Base-by-base conservation (phyloP, 2,797 vertebrate genomes). In the Platyrinchus mystaceus region DNA sequence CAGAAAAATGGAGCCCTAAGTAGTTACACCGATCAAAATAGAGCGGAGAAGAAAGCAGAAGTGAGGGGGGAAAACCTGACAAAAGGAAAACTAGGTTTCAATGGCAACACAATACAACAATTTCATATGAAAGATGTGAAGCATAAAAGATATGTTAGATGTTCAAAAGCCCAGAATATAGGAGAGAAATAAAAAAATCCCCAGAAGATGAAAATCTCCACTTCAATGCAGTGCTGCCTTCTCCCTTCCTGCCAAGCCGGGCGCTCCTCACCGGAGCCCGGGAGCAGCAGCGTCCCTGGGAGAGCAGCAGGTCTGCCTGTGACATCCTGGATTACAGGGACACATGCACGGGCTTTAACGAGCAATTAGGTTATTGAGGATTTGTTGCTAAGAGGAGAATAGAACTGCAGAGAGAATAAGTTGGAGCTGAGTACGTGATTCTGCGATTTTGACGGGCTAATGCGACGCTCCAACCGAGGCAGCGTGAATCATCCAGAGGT, bases 81-180 rank as follows among this genome's bases (percentile, higher is more conserved):
- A 97, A 97, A 98, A 97, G 93, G 93, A 96, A 97, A 97, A 95
- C 22, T 34, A 71, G 86, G 96, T 95, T 97, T 97, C 84, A 37
- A 86, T 58, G 92, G 96, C 96, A 96, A 97, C 97, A 97, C 97
- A 98, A 98, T 97, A 96, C 97, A 97, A 97, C 97, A 97, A 97
- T 97, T 96, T 96, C 58, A 43, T 83, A 66, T 30, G 75, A 77
- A 90, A 97, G 97, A 97, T 94, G 91, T 96, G 96, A 98, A 64
- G 89, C 96, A 95, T 97, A 75, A 98, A 97, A 97, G 96, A 52
- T 43, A 77, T 20, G 91, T 97, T 96, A 97, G 98, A 98, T 97
- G 97, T 98, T 98, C 97, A 97, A 97, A 96, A 97, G 96, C 95
- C 71, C 73, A 76, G 94, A 97, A 95, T 95, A 94, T 87, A 60